Evolutionary conservation across 1,140 invertebrate genomes (phyloP).

Genomic region (Achroia grisella): DNA sequence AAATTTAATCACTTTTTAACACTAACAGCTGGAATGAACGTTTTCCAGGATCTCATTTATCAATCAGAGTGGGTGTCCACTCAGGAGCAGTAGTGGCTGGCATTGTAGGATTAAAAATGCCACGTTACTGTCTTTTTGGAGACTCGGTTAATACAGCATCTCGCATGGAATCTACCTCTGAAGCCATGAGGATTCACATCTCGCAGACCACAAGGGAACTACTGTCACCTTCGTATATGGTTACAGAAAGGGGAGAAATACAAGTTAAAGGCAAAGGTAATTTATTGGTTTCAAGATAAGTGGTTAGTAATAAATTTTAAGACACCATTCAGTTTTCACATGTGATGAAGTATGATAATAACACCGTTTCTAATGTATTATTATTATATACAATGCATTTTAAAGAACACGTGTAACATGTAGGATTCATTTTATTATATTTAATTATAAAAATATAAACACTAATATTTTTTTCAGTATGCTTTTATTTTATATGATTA

Average conservation of each 20-base stretch:
- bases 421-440: too few relatives aligned
- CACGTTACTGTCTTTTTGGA: slow-evolving; percentile 94
- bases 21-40: too few relatives aligned
- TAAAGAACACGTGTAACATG: too few relatives aligned
- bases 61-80: slow-evolving; percentile 92
- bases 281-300: slow-evolving; percentile 4
- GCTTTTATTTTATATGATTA: too few relatives aligned
- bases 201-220: slow-evolving; percentile 89
- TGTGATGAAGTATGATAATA: too few relatives aligned
- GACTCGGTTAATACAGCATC: slow-evolving; percentile 95
- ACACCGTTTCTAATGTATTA: too few relatives aligned
- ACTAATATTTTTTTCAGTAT: too few relatives aligned
- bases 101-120: slow-evolving; percentile 97
- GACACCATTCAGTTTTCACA: too few relatives aligned
- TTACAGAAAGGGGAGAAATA: slow-evolving; percentile 87
- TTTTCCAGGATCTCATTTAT: slow-evolving; percentile 84
- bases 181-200: slow-evolving; percentile 95
- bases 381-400: too few relatives aligned
- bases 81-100: slow-evolving; percentile 94
- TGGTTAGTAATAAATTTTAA: slow-evolving; percentile 6
- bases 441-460: too few relatives aligned
- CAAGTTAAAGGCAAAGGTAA: slow-evolving; percentile 90
- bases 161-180: slow-evolving; percentile 92
- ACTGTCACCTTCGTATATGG: slow-evolving; percentile 83
- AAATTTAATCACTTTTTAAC: not conserved